Conservation (phyloP, 2,888 invertebrate species). For the Herminia tarsipennalis region DNA sequence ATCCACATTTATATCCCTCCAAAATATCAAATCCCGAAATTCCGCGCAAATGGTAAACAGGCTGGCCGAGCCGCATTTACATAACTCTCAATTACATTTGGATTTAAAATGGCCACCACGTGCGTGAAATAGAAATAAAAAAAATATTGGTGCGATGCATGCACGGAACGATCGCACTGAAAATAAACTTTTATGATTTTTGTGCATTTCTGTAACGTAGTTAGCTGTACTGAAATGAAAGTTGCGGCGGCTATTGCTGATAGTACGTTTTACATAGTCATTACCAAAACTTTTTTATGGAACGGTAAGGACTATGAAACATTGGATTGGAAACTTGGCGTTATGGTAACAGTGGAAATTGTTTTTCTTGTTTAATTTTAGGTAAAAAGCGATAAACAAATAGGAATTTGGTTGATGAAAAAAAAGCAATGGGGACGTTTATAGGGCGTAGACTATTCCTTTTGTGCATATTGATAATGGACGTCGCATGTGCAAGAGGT, state of each 20-base stretch:
- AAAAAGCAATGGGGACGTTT: too few relatives aligned
- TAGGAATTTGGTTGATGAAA: too few relatives aligned
- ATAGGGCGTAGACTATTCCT: too few relatives aligned
- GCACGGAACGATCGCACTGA: constrained; percentile 46
- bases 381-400: too few relatives aligned
- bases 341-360: too few relatives aligned
- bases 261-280: constrained; percentile 16
- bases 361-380: too few relatives aligned
- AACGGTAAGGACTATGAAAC: too few relatives aligned
- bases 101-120: constrained; percentile 64
- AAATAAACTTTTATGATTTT: constrained; percentile 50
- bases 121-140: constrained; percentile 63
- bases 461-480: too few relatives aligned
- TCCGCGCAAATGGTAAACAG: constrained; percentile 45
- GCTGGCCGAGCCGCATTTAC: constrained; percentile 54
- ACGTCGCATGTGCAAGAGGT: too few relatives aligned
- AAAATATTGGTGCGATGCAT: constrained; percentile 49
- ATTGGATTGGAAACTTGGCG: too few relatives aligned
- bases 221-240: constrained; percentile 36
- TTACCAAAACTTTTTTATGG: too few relatives aligned
- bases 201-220: constrained; percentile 44
- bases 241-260: constrained; percentile 14
- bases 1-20: constrained; percentile 31
- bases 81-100: constrained; percentile 67
- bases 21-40: constrained; percentile 43